Conservation (phyloP, 2,113 vertebrate genomes). For the Sinosuthora webbiana region DNA sequence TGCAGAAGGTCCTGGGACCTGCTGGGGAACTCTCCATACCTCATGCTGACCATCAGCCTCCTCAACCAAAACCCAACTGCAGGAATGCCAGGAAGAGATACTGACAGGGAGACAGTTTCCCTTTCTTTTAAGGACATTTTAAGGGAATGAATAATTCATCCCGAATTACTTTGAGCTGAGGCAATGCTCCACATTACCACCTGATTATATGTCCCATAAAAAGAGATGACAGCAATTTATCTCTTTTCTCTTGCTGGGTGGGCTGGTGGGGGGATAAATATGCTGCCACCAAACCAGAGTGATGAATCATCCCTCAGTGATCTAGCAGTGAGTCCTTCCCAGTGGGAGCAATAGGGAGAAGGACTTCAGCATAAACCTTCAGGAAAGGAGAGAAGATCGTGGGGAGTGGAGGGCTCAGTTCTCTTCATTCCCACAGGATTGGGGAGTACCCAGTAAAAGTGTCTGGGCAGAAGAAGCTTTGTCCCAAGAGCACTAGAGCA, state of each 20-base stretch:
- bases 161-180: constrained; percentile 62
- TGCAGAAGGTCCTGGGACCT: background rate
- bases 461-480: background rate
- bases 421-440: background rate
- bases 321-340: constrained; percentile 57
- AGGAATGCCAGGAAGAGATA: background rate
- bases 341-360: background rate
- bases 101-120: background rate
- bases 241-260: constrained; percentile 37
- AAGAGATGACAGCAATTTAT: constrained; percentile 72
- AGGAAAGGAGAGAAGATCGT: background rate
- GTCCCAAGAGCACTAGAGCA: background rate
- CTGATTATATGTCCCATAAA: constrained; percentile 72
- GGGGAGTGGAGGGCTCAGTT: background rate
- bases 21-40: background rate
- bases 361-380: background rate
- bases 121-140: constrained; percentile 36
- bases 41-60: no score
- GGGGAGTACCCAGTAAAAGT: background rate
- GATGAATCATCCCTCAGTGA: constrained; percentile 64
- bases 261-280: constrained; percentile 48
- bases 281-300: constrained; percentile 26
- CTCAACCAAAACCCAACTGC: background rate
- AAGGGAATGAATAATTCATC: constrained; percentile 72
- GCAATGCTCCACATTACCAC: constrained; percentile 54